phyloP scores from a whole-genome alignment of 2,113 vertebrate species.

The Murina feae region DNA sequence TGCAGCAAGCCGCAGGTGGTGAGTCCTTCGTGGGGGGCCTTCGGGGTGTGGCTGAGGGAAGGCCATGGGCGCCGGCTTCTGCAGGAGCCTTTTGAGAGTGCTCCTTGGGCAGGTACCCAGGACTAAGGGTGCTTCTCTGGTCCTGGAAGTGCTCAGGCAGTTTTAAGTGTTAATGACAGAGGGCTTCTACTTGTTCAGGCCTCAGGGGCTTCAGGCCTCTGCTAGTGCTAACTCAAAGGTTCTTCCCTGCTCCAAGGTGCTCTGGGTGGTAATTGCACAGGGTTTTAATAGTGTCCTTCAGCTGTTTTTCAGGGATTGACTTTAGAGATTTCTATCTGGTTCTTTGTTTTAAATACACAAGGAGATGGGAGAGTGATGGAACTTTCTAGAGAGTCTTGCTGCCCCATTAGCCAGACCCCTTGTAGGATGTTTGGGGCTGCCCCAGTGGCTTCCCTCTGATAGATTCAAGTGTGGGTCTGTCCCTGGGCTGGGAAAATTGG shows the following conservation, averaged over 20 bases:
- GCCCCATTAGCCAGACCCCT: background rate
- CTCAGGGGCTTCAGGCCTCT: background rate
- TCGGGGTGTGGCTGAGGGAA: background rate
- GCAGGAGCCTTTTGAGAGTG: background rate
- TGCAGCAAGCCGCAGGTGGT: constrained; percentile 95
- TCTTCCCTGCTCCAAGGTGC: background rate
- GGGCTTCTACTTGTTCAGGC: background rate
- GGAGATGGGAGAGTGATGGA: background rate
- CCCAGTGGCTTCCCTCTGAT: background rate
- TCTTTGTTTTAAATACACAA: background rate
- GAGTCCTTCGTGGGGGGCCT: constrained; percentile 77
- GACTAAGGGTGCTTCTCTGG: background rate
- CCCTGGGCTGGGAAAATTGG: background rate
- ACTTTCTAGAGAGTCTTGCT: background rate
- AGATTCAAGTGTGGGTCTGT: background rate
- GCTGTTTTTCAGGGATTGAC: background rate
- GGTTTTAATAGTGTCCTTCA: background rate
- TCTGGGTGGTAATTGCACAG: background rate
- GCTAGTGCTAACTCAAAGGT: background rate
- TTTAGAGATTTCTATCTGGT: background rate
- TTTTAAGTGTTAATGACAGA: background rate
- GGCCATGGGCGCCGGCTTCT: background rate
- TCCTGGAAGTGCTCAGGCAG: background rate
- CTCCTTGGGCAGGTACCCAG: background rate
- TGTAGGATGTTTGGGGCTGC: background rate